Evolutionary conservation across 2,888 invertebrate species (phyloP).

Genomic region (Folsomia candida): DNA sequence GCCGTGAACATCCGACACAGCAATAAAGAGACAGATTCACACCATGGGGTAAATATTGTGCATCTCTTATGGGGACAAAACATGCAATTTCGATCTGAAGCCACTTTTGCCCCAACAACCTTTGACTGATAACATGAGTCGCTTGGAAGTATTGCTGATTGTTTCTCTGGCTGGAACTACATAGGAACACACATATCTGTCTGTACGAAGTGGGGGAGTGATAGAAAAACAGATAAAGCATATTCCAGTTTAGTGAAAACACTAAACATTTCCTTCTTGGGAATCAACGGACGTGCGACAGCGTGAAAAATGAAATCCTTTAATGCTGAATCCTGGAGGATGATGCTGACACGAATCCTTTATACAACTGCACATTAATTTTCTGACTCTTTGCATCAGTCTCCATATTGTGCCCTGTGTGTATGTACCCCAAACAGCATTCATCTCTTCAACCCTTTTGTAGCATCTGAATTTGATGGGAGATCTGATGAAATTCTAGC

Average conservation of each 20-base stretch:
- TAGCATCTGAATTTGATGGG: conserved; percentile 38
- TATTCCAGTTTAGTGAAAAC: background rate
- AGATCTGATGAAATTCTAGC: conserved; percentile 33
- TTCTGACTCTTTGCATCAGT: background rate
- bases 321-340: background rate
- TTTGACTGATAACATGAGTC: background rate
- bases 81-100: conserved; percentile 14
- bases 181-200: too few relatives aligned
- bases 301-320: conserved; percentile 5
- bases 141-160: background rate
- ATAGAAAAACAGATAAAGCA: background rate
- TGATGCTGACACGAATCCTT: background rate
- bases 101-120: background rate
- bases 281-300: background rate
- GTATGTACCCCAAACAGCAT: background rate
- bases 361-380: background rate
- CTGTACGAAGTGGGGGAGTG: conserved; percentile 8
- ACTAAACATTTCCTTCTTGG: too few relatives aligned
- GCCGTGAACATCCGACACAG: conserved; percentile 12
- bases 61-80: conserved; percentile 13
- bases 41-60: conserved; percentile 14
- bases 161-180: background rate
- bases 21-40: conserved; percentile 20
- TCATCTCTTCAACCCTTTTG: conserved; percentile 25
- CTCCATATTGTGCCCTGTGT: background rate